Conservation (phyloP, 2,113 vertebrate genomes). For the Baryphthengus martii region DNA sequence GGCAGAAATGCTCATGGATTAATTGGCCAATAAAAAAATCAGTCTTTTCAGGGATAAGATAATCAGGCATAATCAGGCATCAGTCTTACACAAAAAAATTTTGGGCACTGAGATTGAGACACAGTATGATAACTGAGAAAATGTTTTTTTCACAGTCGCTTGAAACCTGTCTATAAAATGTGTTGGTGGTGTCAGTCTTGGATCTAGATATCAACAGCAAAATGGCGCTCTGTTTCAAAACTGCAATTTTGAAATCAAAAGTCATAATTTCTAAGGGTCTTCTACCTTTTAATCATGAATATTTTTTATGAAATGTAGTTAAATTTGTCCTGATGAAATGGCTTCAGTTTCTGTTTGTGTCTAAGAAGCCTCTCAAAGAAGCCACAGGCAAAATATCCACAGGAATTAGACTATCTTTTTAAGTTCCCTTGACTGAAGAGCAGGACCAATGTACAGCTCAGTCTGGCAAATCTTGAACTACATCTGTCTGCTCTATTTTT, state of each 20-base stretch:
- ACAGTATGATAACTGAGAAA: not conserved
- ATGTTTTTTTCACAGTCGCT: not conserved
- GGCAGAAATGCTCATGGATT: not conserved
- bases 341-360: not conserved
- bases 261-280: not conserved
- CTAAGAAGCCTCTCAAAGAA: not conserved
- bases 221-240: not conserved
- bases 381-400: not conserved
- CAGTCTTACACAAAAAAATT: not conserved
- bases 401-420: not conserved
- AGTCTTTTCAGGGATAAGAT: too few relatives aligned
- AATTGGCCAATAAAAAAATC: not conserved
- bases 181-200: not conserved
- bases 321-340: not conserved
- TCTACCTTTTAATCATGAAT: not conserved
- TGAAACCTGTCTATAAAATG: not conserved
- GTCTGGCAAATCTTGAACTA: not conserved
- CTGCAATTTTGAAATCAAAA: not conserved
- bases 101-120: not conserved
- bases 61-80: not conserved
- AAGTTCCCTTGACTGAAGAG: not conserved
- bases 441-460: not conserved
- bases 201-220: not conserved
- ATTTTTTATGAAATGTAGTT: not conserved
- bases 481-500: constrained; percentile 4